Conservation (phyloP, 2,113 vertebrate genomes). For the Ophthalmolycus amberensis region DNA sequence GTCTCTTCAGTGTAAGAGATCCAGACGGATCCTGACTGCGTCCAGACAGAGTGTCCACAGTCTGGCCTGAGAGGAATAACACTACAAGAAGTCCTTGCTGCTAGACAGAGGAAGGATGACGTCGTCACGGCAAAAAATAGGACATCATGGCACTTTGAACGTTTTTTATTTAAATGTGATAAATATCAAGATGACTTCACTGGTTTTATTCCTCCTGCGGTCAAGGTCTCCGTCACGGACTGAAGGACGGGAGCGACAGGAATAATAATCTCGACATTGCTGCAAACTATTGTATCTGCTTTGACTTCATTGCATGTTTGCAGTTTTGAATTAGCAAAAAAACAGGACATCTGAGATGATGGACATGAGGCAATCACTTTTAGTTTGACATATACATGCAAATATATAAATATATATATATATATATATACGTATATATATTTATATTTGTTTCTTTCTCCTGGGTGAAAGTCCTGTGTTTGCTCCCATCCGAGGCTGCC, state of each 20-base stretch:
- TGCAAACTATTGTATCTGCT: too few species aligned
- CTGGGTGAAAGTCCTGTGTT: too few species aligned
- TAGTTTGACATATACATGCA: too few species aligned
- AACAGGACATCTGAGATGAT: too few species aligned
- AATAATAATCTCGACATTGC: background rate
- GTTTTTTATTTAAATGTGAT: constrained; percentile 5
- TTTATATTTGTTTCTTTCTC: too few species aligned
- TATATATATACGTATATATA: too few species aligned
- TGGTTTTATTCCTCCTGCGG: background rate
- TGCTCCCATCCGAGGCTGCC: too few species aligned
- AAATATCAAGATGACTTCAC: background rate
- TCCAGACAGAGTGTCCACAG: background rate
- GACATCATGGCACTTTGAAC: constrained; percentile 6
- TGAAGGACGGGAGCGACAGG: background rate
- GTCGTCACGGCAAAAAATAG: background rate
- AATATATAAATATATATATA: too few species aligned
- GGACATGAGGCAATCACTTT: too few species aligned
- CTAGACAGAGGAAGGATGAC: background rate
- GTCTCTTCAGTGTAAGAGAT: constrained; percentile 8
- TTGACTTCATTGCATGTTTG: too few species aligned
- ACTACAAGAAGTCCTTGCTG: constrained; percentile 8
- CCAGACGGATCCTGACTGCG: constrained; percentile 28
- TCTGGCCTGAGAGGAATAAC: constrained; percentile 14
- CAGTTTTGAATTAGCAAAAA: too few species aligned
- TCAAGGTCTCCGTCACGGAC: background rate